Base-by-base conservation (phyloP, 2,888 invertebrate species). In the Nematopogon swammerdamellus region DNA sequence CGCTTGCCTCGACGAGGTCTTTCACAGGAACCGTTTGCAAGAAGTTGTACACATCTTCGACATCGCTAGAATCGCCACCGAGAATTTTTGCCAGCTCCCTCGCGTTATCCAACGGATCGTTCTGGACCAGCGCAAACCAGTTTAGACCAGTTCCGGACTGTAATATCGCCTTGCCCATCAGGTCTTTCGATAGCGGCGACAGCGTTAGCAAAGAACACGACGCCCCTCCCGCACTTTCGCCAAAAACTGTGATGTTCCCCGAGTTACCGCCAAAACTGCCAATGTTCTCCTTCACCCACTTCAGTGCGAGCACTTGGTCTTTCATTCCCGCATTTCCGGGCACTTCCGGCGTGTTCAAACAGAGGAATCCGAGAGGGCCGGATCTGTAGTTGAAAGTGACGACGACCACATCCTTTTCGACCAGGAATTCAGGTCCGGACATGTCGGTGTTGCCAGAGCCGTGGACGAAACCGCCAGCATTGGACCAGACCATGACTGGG, bases 401-500 rank as follows among this genome's bases (percentile, higher is more conserved):
- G 2, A 84, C 62, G 0, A 84, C 68, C 0, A 84, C 75, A 49
- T 84, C 82, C 52, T 80, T 82, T 51, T 84, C 84, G 6, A 84
- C 70, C 14, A 84, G 58, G 53, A 70, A 83, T 56, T 83, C 82
- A 0, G 73, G 74, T 2, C 82, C 81, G 48, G 77, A 80, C 30
- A 70, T 60, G 5, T 64, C 64, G 0, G 80, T 67, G 51, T 70
- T 80, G 1, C 83, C 82, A 0, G 83, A 80, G 0, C 84, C 84
- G 8, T 63, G 71, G 8, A 68, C 60, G 57, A 80, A 81, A 0
- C 72, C 82, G 0, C 84, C 83, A 2, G 84, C 84, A 45, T 84
- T 84, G 47, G 83, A 69, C 63, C 64, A 84, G 2, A 84, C 63
- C 82, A 84, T 83, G 6, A 84, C 83, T 0, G 84, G 83, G 0